Base-by-base conservation (phyloP, 2,797 vertebrate genomes). In the Tapirus indicus region DNA sequence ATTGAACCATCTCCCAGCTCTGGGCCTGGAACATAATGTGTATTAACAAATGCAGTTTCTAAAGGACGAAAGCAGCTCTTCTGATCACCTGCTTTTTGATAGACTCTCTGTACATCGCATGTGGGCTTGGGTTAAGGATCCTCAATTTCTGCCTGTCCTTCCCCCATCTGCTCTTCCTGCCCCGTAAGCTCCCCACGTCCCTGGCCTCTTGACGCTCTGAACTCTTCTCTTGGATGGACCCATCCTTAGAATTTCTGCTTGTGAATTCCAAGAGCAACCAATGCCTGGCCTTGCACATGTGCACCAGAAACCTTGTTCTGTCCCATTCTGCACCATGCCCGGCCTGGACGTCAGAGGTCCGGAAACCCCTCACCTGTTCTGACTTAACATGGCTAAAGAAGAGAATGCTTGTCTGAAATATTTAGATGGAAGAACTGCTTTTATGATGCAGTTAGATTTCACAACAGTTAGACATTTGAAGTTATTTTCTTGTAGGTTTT, bases 271-370 rank as follows among this genome's bases (percentile, higher is more conserved):
- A 35, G 68, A 69, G 25, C 16, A 27, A 7, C 27, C n/a, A 7
- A 4, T 0, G 7, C 47, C 18, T 23, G 12, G 47, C 54, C 23
- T 83, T 71, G 52, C 8, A 4, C 1, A 1, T 2, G 11, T 25
- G 44, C 10, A 69, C n/a, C n/a, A 1, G 38, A 17, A 77, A 10
- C 5, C 32, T 41, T n/a, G 9, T 35, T 58, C 71, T 7, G 41
- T 32, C 38, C 60, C 3, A 0, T 2, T 35, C 29, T n/a, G 16
- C 54, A 1, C 0, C 13, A 12, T 14, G 12, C 47, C 32, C 60
- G 18, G 6, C 27, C 49, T 13, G 11, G 41, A 18, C 13, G 0
- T 21, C 0, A 0, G 6, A 17, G 29, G 6, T 32, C 66, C 7
- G 27, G 18, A 3, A 12, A 18, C 13, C 27, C 12, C 16, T 14